phyloP scores from a whole-genome alignment of 1,140 invertebrate species.

The Drosophila littoralis region DNA sequence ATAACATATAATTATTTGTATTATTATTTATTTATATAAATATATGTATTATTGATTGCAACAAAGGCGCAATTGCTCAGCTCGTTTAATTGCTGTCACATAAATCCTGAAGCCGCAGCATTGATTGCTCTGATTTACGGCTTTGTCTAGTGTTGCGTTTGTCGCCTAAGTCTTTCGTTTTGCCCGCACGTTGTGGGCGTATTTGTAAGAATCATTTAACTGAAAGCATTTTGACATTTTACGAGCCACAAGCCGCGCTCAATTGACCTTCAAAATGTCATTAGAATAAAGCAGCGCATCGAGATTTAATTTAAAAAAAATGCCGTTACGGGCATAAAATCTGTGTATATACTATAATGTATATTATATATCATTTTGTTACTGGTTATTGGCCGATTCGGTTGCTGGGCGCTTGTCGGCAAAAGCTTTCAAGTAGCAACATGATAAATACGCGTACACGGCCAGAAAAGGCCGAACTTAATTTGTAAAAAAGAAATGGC shows the following conservation, averaged over 20 bases:
- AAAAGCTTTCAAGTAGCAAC: slow-evolving; percentile 55
- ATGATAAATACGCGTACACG: slow-evolving; percentile 32
- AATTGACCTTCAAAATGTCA: slow-evolving; percentile 67
- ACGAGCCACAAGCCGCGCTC: slow-evolving; percentile 3
- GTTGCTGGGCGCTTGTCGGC: slow-evolving; percentile 24
- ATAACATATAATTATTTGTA: slow-evolving; percentile 13
- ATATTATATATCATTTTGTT: slow-evolving; percentile 35
- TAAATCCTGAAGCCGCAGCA: slow-evolving; percentile 50
- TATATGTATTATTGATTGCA: slow-evolving; percentile 36
- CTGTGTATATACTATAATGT: slow-evolving; percentile 1
- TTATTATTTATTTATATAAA: slow-evolving; percentile 29
- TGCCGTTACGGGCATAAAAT: slow-evolving; percentile 36
- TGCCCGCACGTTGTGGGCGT: slow-evolving; percentile 10
- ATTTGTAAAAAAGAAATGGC: slow-evolving; percentile 53
- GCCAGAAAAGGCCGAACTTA: slow-evolving; percentile 57
- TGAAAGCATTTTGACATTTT: slow-evolving; percentile 61
- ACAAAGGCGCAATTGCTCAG: slow-evolving; percentile 53
- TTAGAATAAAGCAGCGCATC: slow-evolving; percentile 59
- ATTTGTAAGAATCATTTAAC: not conserved
- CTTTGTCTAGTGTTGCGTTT: slow-evolving; percentile 36
- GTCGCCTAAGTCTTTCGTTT: slow-evolving; percentile 48
- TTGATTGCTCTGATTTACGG: slow-evolving; percentile 49
- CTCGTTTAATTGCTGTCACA: slow-evolving; percentile 73
- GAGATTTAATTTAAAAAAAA: slow-evolving; percentile 2
- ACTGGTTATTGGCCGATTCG: not conserved